Conservation (phyloP, 2,888 invertebrate genomes). For the Seira musarum region DNA sequence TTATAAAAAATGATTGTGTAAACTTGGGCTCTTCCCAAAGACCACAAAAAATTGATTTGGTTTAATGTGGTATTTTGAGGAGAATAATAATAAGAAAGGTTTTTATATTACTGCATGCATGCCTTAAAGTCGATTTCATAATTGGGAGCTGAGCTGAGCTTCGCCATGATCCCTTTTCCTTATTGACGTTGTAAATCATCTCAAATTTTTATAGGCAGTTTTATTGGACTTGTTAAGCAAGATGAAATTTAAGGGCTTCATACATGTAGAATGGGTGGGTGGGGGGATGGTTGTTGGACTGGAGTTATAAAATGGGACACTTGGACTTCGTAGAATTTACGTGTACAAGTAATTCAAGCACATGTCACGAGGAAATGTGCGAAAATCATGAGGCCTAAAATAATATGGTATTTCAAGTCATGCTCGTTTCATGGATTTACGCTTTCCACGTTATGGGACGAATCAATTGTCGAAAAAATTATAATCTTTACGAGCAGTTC, state of each 20-base stretch:
- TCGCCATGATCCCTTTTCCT: not conserved
- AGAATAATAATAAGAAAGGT: not conserved
- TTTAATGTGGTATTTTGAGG: constrained; percentile 4
- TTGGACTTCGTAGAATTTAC: not conserved
- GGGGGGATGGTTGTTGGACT: too few species aligned
- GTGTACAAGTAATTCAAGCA: too few species aligned
- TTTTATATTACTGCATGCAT: not conserved
- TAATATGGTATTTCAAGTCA: too few species aligned
- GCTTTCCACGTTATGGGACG: too few species aligned
- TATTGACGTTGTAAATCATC: constrained; percentile 9
- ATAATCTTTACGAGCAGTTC: too few species aligned
- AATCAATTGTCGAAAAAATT: too few species aligned
- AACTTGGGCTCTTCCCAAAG: constrained; percentile 12
- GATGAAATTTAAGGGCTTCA: not conserved
- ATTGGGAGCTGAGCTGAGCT: not conserved
- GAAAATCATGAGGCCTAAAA: too few species aligned
- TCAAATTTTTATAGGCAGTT: not conserved
- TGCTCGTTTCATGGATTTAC: too few species aligned
- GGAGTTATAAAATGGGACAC: not conserved
- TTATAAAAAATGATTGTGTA: constrained; percentile 2
- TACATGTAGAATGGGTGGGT: too few species aligned
- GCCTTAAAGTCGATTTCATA: not conserved
- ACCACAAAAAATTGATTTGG: not conserved
- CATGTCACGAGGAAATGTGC: too few species aligned
- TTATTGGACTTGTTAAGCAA: not conserved